phyloP scores from a whole-genome alignment of 1,140 invertebrate species.

The Trichomalopsis sarcophagae region DNA sequence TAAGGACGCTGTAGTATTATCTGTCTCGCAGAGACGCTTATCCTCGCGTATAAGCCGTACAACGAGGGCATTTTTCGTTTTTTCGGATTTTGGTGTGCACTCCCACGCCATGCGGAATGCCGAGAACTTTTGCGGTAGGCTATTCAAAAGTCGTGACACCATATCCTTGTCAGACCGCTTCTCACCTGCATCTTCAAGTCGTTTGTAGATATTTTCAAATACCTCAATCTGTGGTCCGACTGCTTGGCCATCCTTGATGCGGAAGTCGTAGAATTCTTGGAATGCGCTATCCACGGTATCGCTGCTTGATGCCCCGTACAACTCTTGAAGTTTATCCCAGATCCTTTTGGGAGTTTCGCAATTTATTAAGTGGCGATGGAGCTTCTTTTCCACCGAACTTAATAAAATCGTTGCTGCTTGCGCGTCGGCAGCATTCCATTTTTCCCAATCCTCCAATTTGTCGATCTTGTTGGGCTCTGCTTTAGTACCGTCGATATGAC shows the following conservation, averaged over 20 bases:
- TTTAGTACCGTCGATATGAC: not conserved
- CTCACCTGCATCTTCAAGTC: constrained; percentile 17
- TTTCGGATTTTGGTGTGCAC: not conserved
- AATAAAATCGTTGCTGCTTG: constrained; percentile 12
- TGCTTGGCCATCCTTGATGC: not conserved
- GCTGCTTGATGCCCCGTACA: too few relatives aligned
- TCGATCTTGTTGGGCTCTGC: constrained; percentile 15
- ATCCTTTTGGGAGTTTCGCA: too few relatives aligned
- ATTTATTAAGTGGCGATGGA: too few relatives aligned
- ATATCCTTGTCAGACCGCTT: constrained; percentile 10
- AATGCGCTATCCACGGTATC: too few relatives aligned
- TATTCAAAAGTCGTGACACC: constrained; percentile 10
- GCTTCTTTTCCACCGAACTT: not conserved
- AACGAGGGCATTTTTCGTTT: constrained; percentile 33
- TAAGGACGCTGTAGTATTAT: not conserved
- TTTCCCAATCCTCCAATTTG: not conserved
- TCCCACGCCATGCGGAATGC: constrained; percentile 33
- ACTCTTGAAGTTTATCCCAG: too few relatives aligned
- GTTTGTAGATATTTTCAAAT: constrained; percentile 45
- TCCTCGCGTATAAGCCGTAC: constrained; percentile 28
- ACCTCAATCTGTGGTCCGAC: constrained; percentile 18
- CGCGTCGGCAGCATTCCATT: not conserved
- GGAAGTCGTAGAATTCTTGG: constrained; percentile 30
- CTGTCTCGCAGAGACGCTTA: constrained; percentile 19
- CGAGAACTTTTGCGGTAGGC: constrained; percentile 18